Evolutionary conservation across 1,140 invertebrate genomes (phyloP).

Genomic region (Battus philenor): DNA sequence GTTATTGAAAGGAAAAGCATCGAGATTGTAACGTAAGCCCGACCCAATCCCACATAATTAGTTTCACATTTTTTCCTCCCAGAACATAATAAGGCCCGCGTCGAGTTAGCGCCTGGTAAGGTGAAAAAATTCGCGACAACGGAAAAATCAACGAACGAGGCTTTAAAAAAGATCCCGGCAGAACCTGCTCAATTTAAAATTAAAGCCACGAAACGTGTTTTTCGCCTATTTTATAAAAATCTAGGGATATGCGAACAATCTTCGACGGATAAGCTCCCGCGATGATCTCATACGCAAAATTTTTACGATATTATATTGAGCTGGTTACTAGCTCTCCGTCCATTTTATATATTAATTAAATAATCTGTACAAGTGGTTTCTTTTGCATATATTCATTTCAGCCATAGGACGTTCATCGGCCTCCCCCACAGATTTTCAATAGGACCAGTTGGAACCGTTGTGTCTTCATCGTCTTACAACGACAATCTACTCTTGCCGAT

Average conservation of each 20-base stretch:
- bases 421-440: no score
- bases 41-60: constrained; percentile 47
- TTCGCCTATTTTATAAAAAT: constrained; percentile 75
- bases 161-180: constrained; percentile 65
- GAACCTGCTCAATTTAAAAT: constrained; percentile 75
- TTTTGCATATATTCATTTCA: no score
- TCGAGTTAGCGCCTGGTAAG: constrained; percentile 32
- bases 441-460: no score
- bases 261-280: constrained; percentile 53
- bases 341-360: no score
- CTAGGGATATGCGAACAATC: constrained; percentile 68
- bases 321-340: no score
- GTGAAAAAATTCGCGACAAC: constrained; percentile 41
- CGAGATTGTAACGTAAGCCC: constrained; percentile 16
- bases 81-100: constrained; percentile 38
- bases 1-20: constrained; percentile 23
- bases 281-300: constrained; percentile 46
- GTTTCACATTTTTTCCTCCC: constrained; percentile 44
- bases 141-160: constrained; percentile 56
- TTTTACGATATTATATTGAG: constrained; percentile 42
- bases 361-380: background rate
- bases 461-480: no score
- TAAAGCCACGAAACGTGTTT: constrained; percentile 76
- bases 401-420: no score
- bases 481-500: no score